Evolutionary conservation across 2,113 vertebrate genomes (phyloP), one percentile per base, ranked within the genome.

Genomic region (Sylvia atricapilla): DNA sequence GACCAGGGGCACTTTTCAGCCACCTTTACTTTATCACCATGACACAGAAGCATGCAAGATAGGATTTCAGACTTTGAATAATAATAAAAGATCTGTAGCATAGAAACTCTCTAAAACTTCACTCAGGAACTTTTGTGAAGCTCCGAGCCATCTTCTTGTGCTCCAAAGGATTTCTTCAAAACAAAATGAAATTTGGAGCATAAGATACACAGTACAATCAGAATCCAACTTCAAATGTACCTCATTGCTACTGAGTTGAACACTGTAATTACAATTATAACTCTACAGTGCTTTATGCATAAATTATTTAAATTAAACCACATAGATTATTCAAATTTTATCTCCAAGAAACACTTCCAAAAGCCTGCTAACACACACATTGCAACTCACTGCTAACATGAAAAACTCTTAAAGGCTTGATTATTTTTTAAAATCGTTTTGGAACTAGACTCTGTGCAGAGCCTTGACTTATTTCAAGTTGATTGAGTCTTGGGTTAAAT

Each of bases 241-340:
- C 89, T 96, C 17, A 0, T 79, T 92, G 95, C 93, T 83, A 68
- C 94, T 72, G 89, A 98, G 81, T 90, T 87, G 89, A 97, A 93
- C 90, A 82, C 88, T 94, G 20, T 98, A 97, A 98, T 97, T 98
- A 97, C 95, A 98, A 97, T 98, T 97, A 98, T 92, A 97, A 91
- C 90, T 97, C 95, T 92, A 93, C 91, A 85, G 79, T 75, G 76
- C 78, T 94, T 97, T 94, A 92, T 97, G 97, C 97, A 98, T 98
- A 97, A 98, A 98, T 98, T 98, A 98, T 98, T 98, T 96, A 98
- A 98, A 98, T 98, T 87, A 55, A 66, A 50, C 80, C 84, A 95
- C 95, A 95, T 90, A 91, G 97, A 98, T 98, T 98, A 98, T 98
- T 98, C 97, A 97, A 97, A 97, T 94, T 96, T 97, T 97, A 98